phyloP scores from a whole-genome alignment of 2,888 invertebrate species.

The Phania funesta region DNA sequence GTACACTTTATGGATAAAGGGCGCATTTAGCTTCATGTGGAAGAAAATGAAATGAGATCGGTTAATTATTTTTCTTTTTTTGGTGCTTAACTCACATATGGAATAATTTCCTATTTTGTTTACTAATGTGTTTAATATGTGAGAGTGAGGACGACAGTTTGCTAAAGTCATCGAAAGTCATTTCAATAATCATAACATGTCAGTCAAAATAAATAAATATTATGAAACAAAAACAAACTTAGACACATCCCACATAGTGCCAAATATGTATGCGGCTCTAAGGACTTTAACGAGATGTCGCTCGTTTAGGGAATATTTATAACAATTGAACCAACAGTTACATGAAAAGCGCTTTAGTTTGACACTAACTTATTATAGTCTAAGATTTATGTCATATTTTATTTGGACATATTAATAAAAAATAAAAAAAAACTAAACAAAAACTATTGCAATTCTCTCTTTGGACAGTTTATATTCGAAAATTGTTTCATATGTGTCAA shows the following conservation, averaged over 20 bases:
- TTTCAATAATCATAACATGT: slow-evolving; percentile 52
- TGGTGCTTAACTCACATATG: slow-evolving; percentile 59
- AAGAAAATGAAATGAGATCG: slow-evolving; percentile 62
- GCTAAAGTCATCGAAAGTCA: slow-evolving; percentile 15
- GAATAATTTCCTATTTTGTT: slow-evolving; percentile 41
- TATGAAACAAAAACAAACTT: slow-evolving; percentile 1
- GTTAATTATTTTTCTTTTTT: slow-evolving; percentile 50
- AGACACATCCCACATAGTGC: background rate
- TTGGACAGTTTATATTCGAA: too few species aligned
- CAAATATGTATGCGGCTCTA: slow-evolving; percentile 31
- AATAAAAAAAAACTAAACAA: too few species aligned
- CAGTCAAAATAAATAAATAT: slow-evolving; percentile 26
- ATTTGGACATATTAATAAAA: too few species aligned
- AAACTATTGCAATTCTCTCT: too few species aligned
- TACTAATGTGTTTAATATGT: background rate
- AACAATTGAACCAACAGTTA: too few species aligned
- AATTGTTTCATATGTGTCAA: too few species aligned
- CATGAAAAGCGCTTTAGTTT: too few species aligned
- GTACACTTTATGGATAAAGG: slow-evolving; percentile 19
- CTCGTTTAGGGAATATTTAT: slow-evolving; percentile 29
- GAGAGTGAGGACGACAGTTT: background rate
- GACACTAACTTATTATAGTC: too few species aligned
- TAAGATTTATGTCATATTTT: too few species aligned
- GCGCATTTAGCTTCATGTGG: slow-evolving; percentile 25
- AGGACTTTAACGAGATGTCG: background rate